Evolutionary conservation across 2,888 invertebrate genomes (phyloP), one percentile per base, ranked within the genome.

Genomic region (Tridacna gigas): DNA sequence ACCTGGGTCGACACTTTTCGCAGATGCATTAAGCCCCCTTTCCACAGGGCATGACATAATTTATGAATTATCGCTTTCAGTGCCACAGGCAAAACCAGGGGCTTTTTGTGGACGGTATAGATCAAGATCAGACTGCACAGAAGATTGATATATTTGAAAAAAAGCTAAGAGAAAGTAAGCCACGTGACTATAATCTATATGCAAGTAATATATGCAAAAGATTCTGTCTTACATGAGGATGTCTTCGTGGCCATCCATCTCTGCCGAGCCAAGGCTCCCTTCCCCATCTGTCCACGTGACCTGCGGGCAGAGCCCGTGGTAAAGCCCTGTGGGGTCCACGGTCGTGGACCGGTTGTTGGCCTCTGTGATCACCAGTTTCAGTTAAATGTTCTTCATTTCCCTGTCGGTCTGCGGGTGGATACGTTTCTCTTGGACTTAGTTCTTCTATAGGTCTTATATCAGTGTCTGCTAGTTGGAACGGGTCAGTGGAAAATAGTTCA

Each of bases 401-500:
- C 12, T 51, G 48, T 9, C 1, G 45, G 71, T 51, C 18, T 51
- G 25, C 51, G 15, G 51, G 71, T 18, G 48, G 51, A 22, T 45
- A 28, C 20, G 45, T 20, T 18, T 26, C 37, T n/a, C 22, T 63
- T 25, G 28, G 37, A 48, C 71, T 51, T 7, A 71, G 51, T 22
- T 71, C 71, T 1, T 71, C 71, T 22, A 71, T 71, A 11, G 71
- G 22, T 51, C 71, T 48, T 3, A 71, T 71, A 7, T 48, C 71
- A 18, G 51, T 5, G 15, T 74, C 61, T 15, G 3, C 22, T 4
- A 37, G 37, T n/a, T 22, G 74, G 22, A 74, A 74, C 0, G 45
- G 61, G 20, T 74, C 74, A n/a, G 74, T 74, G 7, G 74, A 74
- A 74, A 74, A 74, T 45, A 74, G n/a, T 7, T 74, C 74, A 26